Percentiles rank a stretch among this genome's conserved stretches.
phyloP scores from a whole-genome alignment of 2,888 invertebrate genomes.

The Lumbricus terrestris region DNA sequence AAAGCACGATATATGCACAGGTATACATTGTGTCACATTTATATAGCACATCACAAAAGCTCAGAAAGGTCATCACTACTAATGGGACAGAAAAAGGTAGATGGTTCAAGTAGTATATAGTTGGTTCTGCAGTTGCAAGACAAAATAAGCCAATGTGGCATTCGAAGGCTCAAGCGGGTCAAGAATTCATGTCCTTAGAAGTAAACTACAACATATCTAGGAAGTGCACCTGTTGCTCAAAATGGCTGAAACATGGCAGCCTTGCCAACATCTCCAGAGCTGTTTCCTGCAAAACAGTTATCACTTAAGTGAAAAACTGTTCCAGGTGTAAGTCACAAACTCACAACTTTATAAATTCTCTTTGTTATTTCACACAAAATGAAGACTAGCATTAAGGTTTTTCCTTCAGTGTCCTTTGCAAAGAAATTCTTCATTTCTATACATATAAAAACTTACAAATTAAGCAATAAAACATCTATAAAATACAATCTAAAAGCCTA shows the following conservation, averaged over 20 bases:
- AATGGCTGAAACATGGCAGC: no score
- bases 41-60: not conserved
- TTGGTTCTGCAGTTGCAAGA: not conserved
- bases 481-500: no score
- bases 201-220: no score
- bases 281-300: not conserved
- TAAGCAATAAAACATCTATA: no score
- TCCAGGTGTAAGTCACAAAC: not conserved
- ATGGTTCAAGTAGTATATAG: not conserved
- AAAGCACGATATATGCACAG: not conserved
- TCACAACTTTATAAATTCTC: not conserved
- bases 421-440: constrained; percentile 17
- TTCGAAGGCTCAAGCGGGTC: not conserved
- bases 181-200: not conserved
- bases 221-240: no score
- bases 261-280: no score
- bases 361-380: not conserved
- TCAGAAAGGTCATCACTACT: not conserved
- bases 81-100: not conserved
- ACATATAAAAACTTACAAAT: constrained; percentile 35
- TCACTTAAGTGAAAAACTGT: not conserved
- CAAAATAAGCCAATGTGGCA: not conserved
- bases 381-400: not conserved
- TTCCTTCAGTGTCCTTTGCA: not conserved
- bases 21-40: not conserved